phyloP scores from a whole-genome alignment of 1,140 invertebrate species.

The Euura lappo region DNA sequence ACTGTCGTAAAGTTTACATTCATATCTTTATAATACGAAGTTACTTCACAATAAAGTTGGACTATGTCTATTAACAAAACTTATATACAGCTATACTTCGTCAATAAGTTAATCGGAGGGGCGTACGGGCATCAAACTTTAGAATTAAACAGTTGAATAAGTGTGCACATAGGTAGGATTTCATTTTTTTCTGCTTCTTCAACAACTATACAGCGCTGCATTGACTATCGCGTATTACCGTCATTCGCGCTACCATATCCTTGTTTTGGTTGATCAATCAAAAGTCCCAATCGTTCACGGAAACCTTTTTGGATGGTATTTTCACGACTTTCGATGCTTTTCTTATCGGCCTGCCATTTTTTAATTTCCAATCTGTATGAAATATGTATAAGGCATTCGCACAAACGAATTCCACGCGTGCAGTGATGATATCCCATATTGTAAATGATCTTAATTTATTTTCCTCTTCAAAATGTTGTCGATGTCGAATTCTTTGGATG shows the following conservation, averaged over 20 bases:
- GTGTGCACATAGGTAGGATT: no score
- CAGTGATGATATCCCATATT: no score
- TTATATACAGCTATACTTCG: constrained; percentile 34
- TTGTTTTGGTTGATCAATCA: no score
- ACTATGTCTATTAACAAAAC: constrained; percentile 32
- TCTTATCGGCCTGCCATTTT: no score
- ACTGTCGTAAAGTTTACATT: constrained; percentile 38
- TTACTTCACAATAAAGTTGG: constrained; percentile 22
- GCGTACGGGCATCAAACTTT: not conserved
- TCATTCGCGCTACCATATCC: no score
- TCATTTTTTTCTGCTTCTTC: no score
- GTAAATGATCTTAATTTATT: constrained; percentile 31
- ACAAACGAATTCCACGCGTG: constrained; percentile 45
- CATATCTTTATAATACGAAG: constrained; percentile 31
- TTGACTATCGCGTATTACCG: no score
- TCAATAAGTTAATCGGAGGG: not conserved
- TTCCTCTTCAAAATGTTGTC: constrained; percentile 25
- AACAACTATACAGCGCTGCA: no score
- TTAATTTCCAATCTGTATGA: no score
- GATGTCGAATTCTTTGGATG: constrained; percentile 48
- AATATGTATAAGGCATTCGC: constrained; percentile 34
- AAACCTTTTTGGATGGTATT: no score
- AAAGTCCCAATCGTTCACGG: constrained; percentile 18
- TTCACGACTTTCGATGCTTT: no score
- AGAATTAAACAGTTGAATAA: no score